Evolutionary conservation across 2,113 vertebrate genomes (phyloP).

Genomic region (Myxocyprinus asiaticus): DNA sequence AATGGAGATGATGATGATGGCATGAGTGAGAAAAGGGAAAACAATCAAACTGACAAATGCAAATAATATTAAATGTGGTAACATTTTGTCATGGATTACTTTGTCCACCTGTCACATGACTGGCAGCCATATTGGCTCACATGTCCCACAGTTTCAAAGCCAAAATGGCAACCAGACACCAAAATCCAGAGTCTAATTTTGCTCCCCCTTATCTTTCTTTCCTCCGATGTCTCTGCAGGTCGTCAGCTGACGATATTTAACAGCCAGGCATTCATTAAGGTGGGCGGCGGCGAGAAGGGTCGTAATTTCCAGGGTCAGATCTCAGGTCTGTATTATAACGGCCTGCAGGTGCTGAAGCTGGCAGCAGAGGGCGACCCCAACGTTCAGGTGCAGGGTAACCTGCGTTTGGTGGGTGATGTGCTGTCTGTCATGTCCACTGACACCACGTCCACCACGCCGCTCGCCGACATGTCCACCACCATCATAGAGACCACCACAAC

Average conservation of each 20-base stretch:
- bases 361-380: constrained; percentile 90
- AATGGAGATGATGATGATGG: too few relatives aligned
- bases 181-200: background rate
- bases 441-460: constrained; percentile 87
- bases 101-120: too few relatives aligned
- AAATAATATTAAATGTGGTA: too few relatives aligned
- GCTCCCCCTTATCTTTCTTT: background rate
- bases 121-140: too few relatives aligned
- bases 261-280: constrained; percentile 92
- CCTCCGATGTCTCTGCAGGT: constrained; percentile 68
- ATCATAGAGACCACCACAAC: constrained; percentile 95
- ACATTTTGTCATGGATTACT: too few relatives aligned
- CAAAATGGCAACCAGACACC: too few relatives aligned
- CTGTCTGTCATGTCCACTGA: constrained; percentile 88
- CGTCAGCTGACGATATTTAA: constrained; percentile 96
- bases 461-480: constrained; percentile 92
- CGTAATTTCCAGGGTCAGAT: constrained; percentile 94
- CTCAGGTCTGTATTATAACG: constrained; percentile 93
- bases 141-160: too few relatives aligned
- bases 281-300: constrained; percentile 87
- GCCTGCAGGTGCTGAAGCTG: constrained; percentile 90
- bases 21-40: too few relatives aligned
- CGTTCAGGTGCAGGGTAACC: constrained; percentile 87
- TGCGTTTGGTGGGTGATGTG: constrained; percentile 88
- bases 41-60: too few relatives aligned